These are phyloP conservation scores for Arctia plantaginis DNA, from an alignment of 2,888 invertebrate genomes.

Conservation along the genomic window DNA sequence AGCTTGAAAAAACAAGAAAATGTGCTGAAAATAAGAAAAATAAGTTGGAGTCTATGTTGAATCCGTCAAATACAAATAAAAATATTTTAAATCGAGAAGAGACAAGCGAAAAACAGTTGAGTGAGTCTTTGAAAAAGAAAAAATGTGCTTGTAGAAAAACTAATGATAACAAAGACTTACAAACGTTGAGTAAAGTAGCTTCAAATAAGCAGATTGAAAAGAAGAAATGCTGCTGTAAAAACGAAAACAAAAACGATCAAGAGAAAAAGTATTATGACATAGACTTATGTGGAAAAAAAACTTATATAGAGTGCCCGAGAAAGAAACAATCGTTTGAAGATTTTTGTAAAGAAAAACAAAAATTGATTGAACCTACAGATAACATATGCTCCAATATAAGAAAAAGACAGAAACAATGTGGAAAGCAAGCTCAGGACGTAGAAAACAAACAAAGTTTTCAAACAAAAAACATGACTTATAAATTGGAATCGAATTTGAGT, in stretches of 20 bases:
- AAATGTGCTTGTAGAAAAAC: neutral
- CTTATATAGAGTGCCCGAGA: neutral
- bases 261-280: neutral
- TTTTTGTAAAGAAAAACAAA: neutral
- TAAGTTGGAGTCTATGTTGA: neutral
- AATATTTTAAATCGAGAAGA: neutral
- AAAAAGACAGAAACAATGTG: neutral
- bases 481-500: neutral
- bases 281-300: neutral
- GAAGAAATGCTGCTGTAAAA: neutral
- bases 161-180: neutral
- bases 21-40: neutral
- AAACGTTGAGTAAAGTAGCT: neutral
- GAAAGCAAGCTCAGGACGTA: neutral
- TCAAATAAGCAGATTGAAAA: neutral
- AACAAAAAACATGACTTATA: neutral
- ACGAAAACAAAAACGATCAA: neutral
- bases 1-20: neutral
- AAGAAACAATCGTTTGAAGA: conserved; percentile 13
- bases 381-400: neutral
- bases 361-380: neutral
- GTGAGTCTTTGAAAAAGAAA: neutral
- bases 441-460: neutral
- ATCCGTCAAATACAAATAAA: neutral
- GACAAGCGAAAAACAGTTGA: neutral